Evolutionary conservation across 2,888 invertebrate species (phyloP), one percentile per base, ranked within the genome.

Genomic region (Caenorhabditis doughertyi): DNA sequence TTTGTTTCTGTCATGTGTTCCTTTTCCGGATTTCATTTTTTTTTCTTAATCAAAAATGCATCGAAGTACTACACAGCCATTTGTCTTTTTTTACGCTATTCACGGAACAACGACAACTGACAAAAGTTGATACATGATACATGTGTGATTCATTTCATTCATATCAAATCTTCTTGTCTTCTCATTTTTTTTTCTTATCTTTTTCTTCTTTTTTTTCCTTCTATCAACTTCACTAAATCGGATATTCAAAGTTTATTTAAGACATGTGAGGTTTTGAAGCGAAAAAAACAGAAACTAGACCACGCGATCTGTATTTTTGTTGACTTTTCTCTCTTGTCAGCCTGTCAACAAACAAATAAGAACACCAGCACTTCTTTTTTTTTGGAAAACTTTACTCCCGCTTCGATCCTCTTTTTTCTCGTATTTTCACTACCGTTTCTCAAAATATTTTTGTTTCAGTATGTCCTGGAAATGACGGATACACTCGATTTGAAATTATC

Each of bases 391-490:
- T 47, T 55, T 62, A n/a, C n/a, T 47, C 25, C 39, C 18, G 18
- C 23, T 56, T 47, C 25, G 7, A n/a, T 13, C 0, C 32, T 8
- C 13, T 25, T 55, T 27, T 44, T n/a, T 64, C 2, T 29, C 32
- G 5, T 56, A 2, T 11, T 3, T 55, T 29, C n/a, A 5, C 16
- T 55, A 16, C n/a, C n/a, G 5, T 16, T 29, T 60, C 9, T 49
- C 49, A 11, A 42, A 44, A 55, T 62, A 4, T 39, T 42, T 55
- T 27, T 42, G 29, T 80, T 73, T 49, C 71, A 81, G 81, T 53
- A 81, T 81, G 81, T 53, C 11, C 64, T 39, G 27, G 58, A 62
- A n/a, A 81, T 81, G 81, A 81, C 76, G 56, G 76, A 81, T 29
- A 81, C 71, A 56, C 32, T 71, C 23, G 79, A 71, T 71, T 27